phyloP scores from a whole-genome alignment of 2,888 invertebrate species.

The Trissolcus brochymenae region DNA sequence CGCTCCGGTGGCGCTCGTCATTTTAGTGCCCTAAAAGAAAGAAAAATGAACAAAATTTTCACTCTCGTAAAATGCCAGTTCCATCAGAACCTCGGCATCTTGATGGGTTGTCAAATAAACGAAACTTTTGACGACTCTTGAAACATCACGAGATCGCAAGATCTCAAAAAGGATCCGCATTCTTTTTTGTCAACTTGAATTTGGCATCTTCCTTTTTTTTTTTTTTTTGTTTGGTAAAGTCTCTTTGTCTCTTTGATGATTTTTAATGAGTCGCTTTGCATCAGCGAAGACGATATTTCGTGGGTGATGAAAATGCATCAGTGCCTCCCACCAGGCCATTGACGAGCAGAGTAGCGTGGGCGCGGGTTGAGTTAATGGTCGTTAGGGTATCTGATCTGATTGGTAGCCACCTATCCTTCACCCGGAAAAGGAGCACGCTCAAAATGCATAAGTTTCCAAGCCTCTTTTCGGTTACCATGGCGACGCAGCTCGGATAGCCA shows the following conservation, averaged over 20 bases:
- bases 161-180: too few relatives aligned
- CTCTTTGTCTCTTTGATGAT: too few relatives aligned
- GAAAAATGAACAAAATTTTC: background rate
- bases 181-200: too few relatives aligned
- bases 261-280: too few relatives aligned
- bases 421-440: conserved; percentile 38
- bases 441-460: conserved; percentile 29
- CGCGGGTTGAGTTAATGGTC: background rate
- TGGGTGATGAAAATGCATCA: conserved; percentile 7
- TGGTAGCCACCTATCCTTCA: conserved; percentile 39
- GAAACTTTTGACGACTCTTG: too few relatives aligned
- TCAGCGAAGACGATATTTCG: too few relatives aligned
- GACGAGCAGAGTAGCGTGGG: conserved; percentile 8
- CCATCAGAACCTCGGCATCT: too few relatives aligned
- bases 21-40: conserved; percentile 31
- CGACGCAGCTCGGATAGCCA: conserved; percentile 37
- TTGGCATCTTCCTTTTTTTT: too few relatives aligned
- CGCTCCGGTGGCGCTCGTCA: conserved; percentile 51
- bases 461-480: conserved; percentile 31
- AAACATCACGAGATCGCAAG: too few relatives aligned
- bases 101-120: too few relatives aligned
- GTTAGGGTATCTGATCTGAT: conserved; percentile 19
- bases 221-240: too few relatives aligned
- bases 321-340: conserved; percentile 13
- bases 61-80: too few relatives aligned